These are phyloP conservation scores for Montipora capricornis DNA, from an alignment of 64 coral and sea anemone species.

Conservation along the genomic window DNA sequence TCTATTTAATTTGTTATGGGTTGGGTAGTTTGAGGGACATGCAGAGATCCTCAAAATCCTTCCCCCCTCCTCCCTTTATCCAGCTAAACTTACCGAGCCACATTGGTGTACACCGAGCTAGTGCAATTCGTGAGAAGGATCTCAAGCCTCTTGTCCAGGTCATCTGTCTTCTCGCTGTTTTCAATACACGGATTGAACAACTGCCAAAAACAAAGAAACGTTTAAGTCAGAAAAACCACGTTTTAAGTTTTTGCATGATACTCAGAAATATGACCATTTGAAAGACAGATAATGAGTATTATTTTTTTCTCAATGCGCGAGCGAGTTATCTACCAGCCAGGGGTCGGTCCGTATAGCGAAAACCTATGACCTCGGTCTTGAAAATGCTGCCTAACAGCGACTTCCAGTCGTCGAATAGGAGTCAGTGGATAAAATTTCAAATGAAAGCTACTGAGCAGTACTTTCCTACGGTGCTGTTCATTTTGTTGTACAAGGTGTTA, in stretches of 20 bases:
- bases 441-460: background rate
- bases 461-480: background rate
- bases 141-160: conserved; percentile 80
- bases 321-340: no score
- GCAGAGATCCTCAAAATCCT: no score
- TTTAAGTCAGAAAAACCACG: background rate
- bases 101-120: conserved; percentile 93
- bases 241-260: background rate
- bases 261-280: background rate
- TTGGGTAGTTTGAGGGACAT: no score
- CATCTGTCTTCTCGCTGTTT: conserved; percentile 95
- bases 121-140: conserved; percentile 94
- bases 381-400: no score
- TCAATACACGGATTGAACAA: conserved; percentile 97
- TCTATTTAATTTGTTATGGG: no score
- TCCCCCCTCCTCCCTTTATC: no score
- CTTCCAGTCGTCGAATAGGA: no score
- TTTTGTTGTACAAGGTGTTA: background rate
- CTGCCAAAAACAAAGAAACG: conserved; percentile 38
- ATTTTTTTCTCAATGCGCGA: no score
- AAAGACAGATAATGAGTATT: no score
- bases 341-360: no score
- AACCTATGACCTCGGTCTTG: no score
- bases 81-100: conserved; percentile 76
- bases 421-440: background rate